These are phyloP conservation scores for Keiferia lycopersicella DNA, from an alignment of 2,888 invertebrate genomes.

Conservation along the genomic window DNA sequence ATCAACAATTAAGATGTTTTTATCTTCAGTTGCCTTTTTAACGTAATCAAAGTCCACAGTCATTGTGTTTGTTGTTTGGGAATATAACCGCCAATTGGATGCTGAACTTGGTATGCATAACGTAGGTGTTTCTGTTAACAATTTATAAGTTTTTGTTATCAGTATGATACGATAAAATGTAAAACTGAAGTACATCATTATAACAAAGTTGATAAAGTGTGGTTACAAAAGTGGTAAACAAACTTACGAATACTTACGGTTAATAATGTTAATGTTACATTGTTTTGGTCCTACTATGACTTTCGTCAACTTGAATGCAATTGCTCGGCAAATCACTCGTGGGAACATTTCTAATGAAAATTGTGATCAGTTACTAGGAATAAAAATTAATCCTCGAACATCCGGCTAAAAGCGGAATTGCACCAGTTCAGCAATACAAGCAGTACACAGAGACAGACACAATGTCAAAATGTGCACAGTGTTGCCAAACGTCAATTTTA, in stretches of 20 bases:
- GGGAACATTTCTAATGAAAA: neutral
- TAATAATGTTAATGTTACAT: neutral
- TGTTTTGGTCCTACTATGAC: neutral
- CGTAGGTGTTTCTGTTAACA: slow-evolving; percentile 22
- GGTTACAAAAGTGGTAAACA: neutral
- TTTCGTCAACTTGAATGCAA: neutral
- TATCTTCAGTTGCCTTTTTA: slow-evolving; percentile 54
- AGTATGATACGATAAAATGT: neutral
- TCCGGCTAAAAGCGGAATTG: too few species aligned
- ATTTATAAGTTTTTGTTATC: neutral
- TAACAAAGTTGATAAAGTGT: neutral
- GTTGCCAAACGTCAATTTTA: too few species aligned
- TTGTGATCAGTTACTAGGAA: too few species aligned
- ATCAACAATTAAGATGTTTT: slow-evolving; percentile 83
- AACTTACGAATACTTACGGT: neutral
- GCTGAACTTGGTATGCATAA: neutral
- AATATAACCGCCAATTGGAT: slow-evolving; percentile 42
- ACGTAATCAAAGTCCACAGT: slow-evolving; percentile 71
- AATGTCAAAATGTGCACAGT: too few species aligned
- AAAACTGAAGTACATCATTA: neutral
- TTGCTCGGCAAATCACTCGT: neutral
- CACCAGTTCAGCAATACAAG: too few species aligned
- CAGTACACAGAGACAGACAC: too few species aligned
- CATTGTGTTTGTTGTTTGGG: slow-evolving; percentile 48
- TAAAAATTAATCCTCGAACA: too few species aligned